phyloP scores from a whole-genome alignment of 2,113 vertebrate genomes.

The Myxocyprinus asiaticus region DNA sequence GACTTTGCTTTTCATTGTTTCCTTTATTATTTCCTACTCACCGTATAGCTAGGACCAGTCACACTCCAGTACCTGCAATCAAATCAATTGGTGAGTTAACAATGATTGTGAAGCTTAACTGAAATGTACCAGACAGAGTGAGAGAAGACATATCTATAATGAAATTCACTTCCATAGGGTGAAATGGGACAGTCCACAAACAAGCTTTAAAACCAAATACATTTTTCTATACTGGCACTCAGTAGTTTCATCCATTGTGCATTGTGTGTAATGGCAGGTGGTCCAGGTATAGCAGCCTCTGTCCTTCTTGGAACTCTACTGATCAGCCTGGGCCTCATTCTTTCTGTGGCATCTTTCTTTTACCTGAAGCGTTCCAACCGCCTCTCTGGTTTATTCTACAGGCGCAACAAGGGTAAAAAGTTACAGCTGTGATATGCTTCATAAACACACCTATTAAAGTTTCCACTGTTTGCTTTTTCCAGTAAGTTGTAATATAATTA shows the following conservation, averaged over 20 bases:
- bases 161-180: no score
- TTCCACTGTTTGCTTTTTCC: no score
- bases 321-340: constrained; percentile 88
- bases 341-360: constrained; percentile 92
- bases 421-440: no score
- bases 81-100: constrained; percentile 73
- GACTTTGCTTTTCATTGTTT: not conserved
- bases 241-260: not conserved
- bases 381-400: constrained; percentile 85
- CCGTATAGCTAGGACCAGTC: constrained; percentile 62
- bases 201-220: not conserved
- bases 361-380: constrained; percentile 93
- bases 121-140: no score
- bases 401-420: constrained; percentile 83
- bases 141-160: no score
- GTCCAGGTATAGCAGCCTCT: constrained; percentile 83
- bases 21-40: not conserved
- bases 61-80: constrained; percentile 66
- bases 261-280: constrained; percentile 70
- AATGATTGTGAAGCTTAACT: not conserved
- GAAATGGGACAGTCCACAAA: not conserved
- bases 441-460: no score
- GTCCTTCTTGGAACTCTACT: constrained; percentile 90
- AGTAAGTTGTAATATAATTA: no score
- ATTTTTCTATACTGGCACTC: not conserved